Percentiles rank a stretch among this genome's conserved stretches.
phyloP scores from a whole-genome alignment of 2,113 vertebrate species.

The Corvus cornix region DNA sequence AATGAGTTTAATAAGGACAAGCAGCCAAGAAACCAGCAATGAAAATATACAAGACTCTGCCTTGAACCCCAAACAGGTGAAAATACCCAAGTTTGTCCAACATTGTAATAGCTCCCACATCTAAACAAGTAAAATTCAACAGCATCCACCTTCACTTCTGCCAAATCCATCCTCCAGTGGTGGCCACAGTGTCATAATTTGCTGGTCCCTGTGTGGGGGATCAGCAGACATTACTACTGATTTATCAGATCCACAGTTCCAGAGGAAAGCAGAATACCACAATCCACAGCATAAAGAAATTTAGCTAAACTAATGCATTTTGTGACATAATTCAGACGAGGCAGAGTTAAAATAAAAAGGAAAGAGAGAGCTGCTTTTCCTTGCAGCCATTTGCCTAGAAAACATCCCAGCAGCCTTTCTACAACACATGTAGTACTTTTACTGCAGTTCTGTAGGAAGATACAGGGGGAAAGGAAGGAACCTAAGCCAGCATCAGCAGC shows the following conservation, averaged over 20 bases:
- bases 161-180: not conserved
- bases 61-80: not conserved
- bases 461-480: not conserved
- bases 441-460: not conserved
- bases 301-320: not conserved
- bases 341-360: not conserved
- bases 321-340: not conserved
- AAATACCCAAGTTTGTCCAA: not conserved
- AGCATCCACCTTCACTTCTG: not conserved
- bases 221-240: not conserved
- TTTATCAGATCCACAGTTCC: not conserved
- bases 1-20: not conserved
- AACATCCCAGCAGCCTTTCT: not conserved
- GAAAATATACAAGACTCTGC: not conserved
- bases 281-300: not conserved
- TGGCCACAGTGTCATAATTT: not conserved
- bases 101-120: fast-evolving
- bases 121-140: not conserved
- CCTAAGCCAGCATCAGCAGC: not conserved
- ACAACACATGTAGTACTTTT: not conserved
- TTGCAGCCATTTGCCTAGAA: not conserved
- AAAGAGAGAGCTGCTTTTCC: not conserved
- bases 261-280: not conserved
- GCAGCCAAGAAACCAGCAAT: not conserved
- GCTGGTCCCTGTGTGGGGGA: fast-evolving